Evolutionary conservation across 2,797 vertebrate species (phyloP), one percentile per base, ranked within the genome.

Genomic region (Acrocephalus scirpaceus): DNA sequence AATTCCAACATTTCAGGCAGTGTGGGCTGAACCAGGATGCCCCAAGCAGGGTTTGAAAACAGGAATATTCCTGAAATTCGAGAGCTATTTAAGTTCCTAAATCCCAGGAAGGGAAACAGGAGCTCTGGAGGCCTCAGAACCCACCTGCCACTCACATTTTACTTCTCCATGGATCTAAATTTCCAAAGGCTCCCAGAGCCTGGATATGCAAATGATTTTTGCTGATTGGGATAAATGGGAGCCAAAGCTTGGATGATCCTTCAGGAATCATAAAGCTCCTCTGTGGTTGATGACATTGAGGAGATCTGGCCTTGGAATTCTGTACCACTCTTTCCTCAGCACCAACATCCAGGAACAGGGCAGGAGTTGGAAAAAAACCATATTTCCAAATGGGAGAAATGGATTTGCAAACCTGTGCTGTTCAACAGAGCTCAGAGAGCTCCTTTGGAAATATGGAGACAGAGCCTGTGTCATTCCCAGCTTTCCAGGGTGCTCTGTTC

Each of bases 31-130:
- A 45, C 65, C 3, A 1, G 34, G 58, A 15, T 15, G 11, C 53
- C 48, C 53, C 1, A 1, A 27, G 48, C 25, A 7, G 54, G 5
- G 9, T 16, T 27, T 23, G 23, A 4, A 29, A 32, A 38, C 0
- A 5, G 20, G 54, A 62, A 58, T 84, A 34, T 42, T 82, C 53
- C 12, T 7, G 23, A 42, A 36, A 44, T 44, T 32, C 18, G 15
- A 19, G 47, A 69, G 30, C 22, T 38, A 1, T 67, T 56, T 11
- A 12, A 42, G 10, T 19, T 66, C n/a, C 26, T 42, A 64, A 71
- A 62, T 64, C 30, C 58, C 30, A 21, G 40, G 53, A 34, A 11
- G 29, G 3, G 3, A 54, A 42, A 25, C 10, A 23, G 19, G 15
- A 50, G 3, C 42, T 56, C 50, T 71, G 58, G 80, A 60, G 47